Conservation (phyloP, 2,113 vertebrate species). For the Syrmaticus mikado region DNA sequence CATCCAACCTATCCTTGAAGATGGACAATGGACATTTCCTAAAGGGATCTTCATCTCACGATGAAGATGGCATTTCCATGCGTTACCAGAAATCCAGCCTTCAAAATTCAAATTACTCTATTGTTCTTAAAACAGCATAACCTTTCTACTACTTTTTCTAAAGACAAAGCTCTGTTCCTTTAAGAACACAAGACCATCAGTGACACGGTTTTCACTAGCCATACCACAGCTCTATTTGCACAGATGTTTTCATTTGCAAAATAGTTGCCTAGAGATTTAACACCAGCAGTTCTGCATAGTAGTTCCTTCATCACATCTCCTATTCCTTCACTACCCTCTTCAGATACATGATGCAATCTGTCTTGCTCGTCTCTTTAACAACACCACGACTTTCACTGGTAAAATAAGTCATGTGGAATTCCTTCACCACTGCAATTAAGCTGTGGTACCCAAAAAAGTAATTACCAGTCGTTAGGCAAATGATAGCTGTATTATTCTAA, state of each 20-base stretch:
- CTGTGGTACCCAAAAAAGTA: neutral
- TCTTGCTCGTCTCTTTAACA: neutral
- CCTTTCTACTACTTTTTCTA: neutral
- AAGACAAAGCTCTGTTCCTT: neutral
- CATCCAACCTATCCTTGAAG: neutral
- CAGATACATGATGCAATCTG: neutral
- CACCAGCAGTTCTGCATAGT: neutral
- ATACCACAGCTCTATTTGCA: neutral
- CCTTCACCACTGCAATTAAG: neutral
- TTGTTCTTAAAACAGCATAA: neutral
- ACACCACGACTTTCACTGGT: neutral
- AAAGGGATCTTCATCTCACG: neutral
- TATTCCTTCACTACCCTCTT: neutral
- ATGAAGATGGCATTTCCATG: fast-evolving
- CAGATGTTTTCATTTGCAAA: neutral
- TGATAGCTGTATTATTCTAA: neutral
- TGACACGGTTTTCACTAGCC: neutral
- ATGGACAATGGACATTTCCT: neutral
- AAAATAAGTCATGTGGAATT: neutral
- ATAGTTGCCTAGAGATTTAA: neutral
- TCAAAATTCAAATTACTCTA: neutral
- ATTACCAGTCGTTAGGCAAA: neutral
- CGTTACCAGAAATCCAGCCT: neutral
- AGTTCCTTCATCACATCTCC: neutral
- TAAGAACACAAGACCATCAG: neutral